phyloP scores from a whole-genome alignment of 2,113 vertebrate genomes.

The Crypturellus undulatus region DNA sequence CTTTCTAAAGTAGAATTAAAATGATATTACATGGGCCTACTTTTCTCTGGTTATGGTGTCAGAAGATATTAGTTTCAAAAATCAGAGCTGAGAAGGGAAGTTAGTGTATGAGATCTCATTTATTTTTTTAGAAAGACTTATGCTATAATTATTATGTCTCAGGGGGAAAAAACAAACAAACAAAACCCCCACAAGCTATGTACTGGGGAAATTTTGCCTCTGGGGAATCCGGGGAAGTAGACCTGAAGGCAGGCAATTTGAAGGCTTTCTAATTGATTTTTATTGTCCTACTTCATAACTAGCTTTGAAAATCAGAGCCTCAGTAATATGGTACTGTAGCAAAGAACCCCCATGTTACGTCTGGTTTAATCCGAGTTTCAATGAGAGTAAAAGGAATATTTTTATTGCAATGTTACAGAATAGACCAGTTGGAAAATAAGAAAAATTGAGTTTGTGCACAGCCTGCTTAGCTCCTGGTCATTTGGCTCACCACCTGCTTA shows the following conservation, averaged over 20 bases:
- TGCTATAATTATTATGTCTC: constrained; percentile 34
- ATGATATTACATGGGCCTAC: not conserved
- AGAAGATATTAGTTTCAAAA: constrained; percentile 6
- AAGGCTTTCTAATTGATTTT: constrained; percentile 47
- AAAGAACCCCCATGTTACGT: not conserved
- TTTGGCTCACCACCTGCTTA: not conserved
- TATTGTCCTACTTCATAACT: constrained; percentile 49
- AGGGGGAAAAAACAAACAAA: not conserved
- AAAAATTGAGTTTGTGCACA: not conserved
- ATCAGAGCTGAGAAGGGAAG: not conserved
- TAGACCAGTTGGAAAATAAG: not conserved
- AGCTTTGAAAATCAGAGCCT: constrained; percentile 39
- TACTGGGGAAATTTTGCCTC: constrained; percentile 24
- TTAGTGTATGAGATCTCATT: not conserved
- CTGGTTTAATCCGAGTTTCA: not conserved
- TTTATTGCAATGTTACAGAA: not conserved
- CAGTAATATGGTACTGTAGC: not conserved
- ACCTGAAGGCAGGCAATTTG: constrained; percentile 40
- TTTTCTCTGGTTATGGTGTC: not conserved
- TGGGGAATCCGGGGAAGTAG: constrained; percentile 22
- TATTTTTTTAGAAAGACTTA: not conserved
- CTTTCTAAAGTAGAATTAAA: not conserved
- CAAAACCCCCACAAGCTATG: not conserved
- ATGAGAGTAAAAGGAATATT: not conserved
- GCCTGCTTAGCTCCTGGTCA: not conserved